These are phyloP conservation scores for Telmatochromis sp. DNA, from an alignment of 2,113 vertebrate species.

Conservation along the genomic window DNA sequence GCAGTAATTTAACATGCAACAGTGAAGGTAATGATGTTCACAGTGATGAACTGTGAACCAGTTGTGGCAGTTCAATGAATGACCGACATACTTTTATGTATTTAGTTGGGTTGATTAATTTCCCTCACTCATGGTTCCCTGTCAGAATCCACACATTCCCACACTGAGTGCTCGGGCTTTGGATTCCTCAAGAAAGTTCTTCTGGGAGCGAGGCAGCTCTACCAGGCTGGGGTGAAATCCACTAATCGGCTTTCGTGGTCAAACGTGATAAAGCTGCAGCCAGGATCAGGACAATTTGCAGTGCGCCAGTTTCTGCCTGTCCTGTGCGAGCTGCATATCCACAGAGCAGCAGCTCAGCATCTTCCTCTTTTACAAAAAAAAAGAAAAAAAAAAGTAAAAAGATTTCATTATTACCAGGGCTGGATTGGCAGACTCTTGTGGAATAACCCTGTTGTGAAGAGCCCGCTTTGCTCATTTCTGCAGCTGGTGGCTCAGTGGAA, in stretches of 20 bases:
- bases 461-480: conserved; percentile 19
- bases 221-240: conserved; percentile 56
- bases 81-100: background rate
- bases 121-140: background rate
- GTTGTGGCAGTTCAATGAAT: background rate
- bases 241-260: conserved; percentile 69
- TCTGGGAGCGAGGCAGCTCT: conserved; percentile 25
- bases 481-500: conserved; percentile 58
- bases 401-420: conserved; percentile 47
- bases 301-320: conserved; percentile 29
- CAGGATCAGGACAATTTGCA: conserved; percentile 54
- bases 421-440: conserved; percentile 31
- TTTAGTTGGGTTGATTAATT: background rate
- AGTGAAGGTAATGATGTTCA: background rate
- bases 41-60: background rate
- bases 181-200: conserved; percentile 29
- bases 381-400: conserved; percentile 44
- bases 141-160: conserved; percentile 16
- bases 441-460: conserved; percentile 39
- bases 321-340: conserved; percentile 38
- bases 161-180: conserved; percentile 9
- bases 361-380: conserved; percentile 27
- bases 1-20: background rate
- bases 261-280: conserved; percentile 62
- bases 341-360: conserved; percentile 44